A percentile compares a stretch with the other conserved stretches of the same genome.
Evolutionary conservation across 2,797 vertebrate species (phyloP).

Genomic region (Borostomias antarcticus): DNA sequence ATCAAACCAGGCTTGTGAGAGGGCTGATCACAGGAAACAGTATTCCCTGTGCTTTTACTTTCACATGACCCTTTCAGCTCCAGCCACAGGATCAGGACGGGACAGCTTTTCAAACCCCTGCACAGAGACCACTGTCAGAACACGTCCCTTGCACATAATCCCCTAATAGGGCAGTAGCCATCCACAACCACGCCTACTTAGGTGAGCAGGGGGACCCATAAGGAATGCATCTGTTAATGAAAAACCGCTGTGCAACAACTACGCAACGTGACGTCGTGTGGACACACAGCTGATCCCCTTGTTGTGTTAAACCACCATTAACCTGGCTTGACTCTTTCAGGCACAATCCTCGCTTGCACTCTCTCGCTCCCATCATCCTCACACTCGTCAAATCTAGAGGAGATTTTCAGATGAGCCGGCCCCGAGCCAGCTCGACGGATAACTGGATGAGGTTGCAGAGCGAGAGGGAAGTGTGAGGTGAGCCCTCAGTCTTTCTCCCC

Average conservation of each 20-base stretch:
- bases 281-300: conserved; percentile 50
- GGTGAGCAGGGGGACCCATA: background rate
- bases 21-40: background rate
- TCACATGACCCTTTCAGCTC: background rate
- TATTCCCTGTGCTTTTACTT: too few species aligned
- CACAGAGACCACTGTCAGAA: background rate
- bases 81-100: background rate
- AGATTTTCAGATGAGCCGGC: conserved; percentile 8
- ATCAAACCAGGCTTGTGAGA: background rate
- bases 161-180: background rate
- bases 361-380: background rate
- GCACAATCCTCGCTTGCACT: conserved; percentile 9
- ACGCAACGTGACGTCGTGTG: background rate
- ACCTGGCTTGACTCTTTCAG: conserved; percentile 40
- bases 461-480: background rate
- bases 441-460: background rate
- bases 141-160: background rate
- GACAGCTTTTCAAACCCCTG: background rate
- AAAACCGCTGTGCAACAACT: background rate
- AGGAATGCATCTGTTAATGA: background rate
- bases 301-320: conserved; percentile 60
- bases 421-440: background rate
- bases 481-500: background rate
- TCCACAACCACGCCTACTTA: background rate
- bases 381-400: conserved; percentile 14